Evolutionary conservation across 1,140 invertebrate species (phyloP), one percentile per base, ranked within the genome.

Genomic region (Caerostris extrusa): DNA sequence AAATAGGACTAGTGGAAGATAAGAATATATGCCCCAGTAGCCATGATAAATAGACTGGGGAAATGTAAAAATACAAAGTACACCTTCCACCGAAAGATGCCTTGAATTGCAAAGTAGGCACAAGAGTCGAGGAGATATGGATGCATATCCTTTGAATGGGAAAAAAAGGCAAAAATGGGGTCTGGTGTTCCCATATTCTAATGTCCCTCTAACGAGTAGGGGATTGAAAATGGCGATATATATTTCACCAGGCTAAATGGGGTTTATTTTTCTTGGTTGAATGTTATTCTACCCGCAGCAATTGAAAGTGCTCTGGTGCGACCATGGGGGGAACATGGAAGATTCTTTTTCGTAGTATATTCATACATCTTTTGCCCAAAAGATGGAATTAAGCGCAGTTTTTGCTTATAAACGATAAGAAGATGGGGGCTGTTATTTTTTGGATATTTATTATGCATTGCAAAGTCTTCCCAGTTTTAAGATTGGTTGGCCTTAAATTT

Each of bases 41-140:
- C 90, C 50, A 17, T 60, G 58, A 91, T 91, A 91, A 83, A 85
- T 58, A 64, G 90, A 19, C 89, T 8, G 19, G 71, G 90, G 81
- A 91, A 17, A 83, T 91, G 77, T 91, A 91, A 91, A 91, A 64
- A n/a, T 91, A 83, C 77, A 85, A 91, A 91, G 90, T 91, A 83
- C 77, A 85, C 71, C 69, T 91, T 85, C 50, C n/a, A n/a, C 34
- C 12, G 10, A 50, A 83, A 17, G 17, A 55, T n/a, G 60, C 8
- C 90, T 83, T 85, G 90, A 91, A 91, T 91, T 91, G 90, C 81
- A 85, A 91, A 91, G 56, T 10, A 91, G 90, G 71, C 50, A 7
- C 8, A 50, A 34, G 10, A 4, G 69, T 1, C 1, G 3, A 19
- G 34, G 17, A 50, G 34, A 71, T 71, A 71, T 71, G 69, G 34